Conservation (phyloP, 2,888 invertebrate genomes). For the Xanthostigma xanthostigma region DNA sequence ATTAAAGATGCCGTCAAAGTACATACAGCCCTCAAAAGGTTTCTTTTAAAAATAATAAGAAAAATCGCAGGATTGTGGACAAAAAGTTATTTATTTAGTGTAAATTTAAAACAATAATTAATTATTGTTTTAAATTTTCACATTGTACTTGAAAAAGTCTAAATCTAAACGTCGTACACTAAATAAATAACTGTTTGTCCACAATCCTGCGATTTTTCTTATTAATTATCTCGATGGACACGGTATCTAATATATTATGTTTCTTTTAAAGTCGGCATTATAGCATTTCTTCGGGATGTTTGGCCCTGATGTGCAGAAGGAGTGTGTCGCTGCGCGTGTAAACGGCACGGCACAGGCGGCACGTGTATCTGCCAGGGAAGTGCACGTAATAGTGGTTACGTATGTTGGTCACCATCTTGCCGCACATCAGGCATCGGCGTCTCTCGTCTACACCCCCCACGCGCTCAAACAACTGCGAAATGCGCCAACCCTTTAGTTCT, state of each 20-base stretch:
- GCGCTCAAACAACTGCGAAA: conserved; percentile 42
- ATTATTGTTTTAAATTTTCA: too few relatives aligned
- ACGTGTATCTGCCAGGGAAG: conserved; percentile 42
- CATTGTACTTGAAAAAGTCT: too few relatives aligned
- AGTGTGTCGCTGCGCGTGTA: conserved; percentile 43
- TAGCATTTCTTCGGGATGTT: conserved; percentile 27
- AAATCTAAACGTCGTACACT: too few relatives aligned
- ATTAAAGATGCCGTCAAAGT: background rate
- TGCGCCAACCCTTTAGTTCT: conserved; percentile 40
- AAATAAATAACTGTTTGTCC: too few relatives aligned
- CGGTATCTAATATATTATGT: too few relatives aligned
- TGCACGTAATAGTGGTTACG: conserved; percentile 46
- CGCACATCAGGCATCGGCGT: conserved; percentile 40
- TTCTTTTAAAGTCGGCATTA: too few relatives aligned
- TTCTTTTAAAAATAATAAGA: too few relatives aligned
- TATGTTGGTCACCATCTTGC: conserved; percentile 44
- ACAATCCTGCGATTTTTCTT: too few relatives aligned
- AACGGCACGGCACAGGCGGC: conserved; percentile 39
- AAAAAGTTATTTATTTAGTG: too few relatives aligned
- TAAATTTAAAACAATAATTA: too few relatives aligned
- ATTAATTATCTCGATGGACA: too few relatives aligned
- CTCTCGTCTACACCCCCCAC: conserved; percentile 40
- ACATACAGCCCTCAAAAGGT: conserved; percentile 10
- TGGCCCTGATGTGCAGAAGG: conserved; percentile 39
- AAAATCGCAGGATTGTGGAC: too few relatives aligned